phyloP scores from a whole-genome alignment of 2,797 vertebrate genomes.

The Myiotriccus ornatus region DNA sequence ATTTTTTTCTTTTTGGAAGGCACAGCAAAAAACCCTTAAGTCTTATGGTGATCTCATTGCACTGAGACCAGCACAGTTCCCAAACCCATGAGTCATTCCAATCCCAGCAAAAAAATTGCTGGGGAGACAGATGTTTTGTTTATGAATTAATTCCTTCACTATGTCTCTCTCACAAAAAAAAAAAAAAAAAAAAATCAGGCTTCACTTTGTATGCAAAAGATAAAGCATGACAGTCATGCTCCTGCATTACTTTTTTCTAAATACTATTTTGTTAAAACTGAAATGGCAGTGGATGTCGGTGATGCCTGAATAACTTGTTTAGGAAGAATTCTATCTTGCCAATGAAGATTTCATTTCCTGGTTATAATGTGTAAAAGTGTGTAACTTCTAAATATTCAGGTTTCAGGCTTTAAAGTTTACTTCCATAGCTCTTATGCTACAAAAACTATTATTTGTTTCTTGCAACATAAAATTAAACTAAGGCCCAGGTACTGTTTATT shows the following conservation, averaged over 20 bases:
- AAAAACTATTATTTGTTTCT: background rate
- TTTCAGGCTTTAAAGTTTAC: background rate
- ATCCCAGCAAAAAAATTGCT: conserved; percentile 6
- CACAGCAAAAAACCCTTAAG: background rate
- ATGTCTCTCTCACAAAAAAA: background rate
- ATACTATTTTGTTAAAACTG: background rate
- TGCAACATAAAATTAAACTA: background rate
- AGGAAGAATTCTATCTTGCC: background rate
- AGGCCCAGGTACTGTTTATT: background rate
- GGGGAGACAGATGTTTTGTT: conserved; percentile 25
- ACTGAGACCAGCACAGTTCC: conserved; percentile 12
- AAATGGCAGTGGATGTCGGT: background rate
- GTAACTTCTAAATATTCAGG: background rate
- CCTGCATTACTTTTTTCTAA: background rate
- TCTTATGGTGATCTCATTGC: background rate
- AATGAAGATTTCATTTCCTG: background rate
- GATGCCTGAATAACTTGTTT: background rate
- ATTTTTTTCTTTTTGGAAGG: background rate
- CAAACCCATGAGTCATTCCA: conserved; percentile 15
- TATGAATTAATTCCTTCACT: conserved; percentile 36
- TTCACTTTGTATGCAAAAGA: background rate
- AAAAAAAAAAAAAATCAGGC: background rate
- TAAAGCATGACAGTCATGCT: background rate
- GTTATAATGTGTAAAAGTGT: background rate
- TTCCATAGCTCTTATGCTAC: background rate